Base-by-base conservation (phyloP, 2,888 invertebrate species). In the Tiliacea citrago region DNA sequence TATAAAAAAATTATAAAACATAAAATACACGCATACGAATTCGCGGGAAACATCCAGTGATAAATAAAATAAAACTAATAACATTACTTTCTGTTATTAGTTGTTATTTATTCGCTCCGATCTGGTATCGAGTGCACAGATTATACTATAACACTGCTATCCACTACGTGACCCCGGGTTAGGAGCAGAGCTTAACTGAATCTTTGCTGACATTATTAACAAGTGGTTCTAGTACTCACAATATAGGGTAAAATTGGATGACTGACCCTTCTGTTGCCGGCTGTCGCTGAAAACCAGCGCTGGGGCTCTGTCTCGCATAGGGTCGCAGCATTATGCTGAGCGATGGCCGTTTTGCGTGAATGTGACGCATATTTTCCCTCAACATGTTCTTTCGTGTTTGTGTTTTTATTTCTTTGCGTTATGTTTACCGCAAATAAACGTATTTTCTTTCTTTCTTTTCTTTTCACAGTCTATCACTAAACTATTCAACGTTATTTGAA, bases 121-220 rank as follows among this genome's bases (percentile, higher is more conserved):
- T 58, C 51, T 18, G 29, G 39, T 60, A 80, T 42, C 35, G 18
- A 73, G 21, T 58, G 21, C n/a, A 49, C 29, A 70, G 53, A 70
- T 73, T 45, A 42, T 45, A 45, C 45, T 60, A 55, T 61, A 79
- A 68, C 42, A 51, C 57, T 13, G 13, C 58, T 72, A 83, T 60
- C 58, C 49, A 61, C 73, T 68, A 79, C 85, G 82, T 81, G 85
- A 75, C 73, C 78, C 55, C 49, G 2, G 71, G 66, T 79, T 76
- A 73, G 69, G 61, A 60, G 53, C 10, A 35, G 39, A 45, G 71
- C 73, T 84, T 72, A 76, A 62, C 65, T 24, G 35, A 71, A 63
- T 58, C 75, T 71, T 66, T 68, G 58, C 45, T 72, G 65, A 60
- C 39, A 66, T 55, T 71, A 42, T 61, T 71, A 65, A 58, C 65